Evolutionary conservation across 2,113 vertebrate genomes (phyloP), one percentile per base, ranked within the genome.

Genomic region (Ancistrus triradiatus): DNA sequence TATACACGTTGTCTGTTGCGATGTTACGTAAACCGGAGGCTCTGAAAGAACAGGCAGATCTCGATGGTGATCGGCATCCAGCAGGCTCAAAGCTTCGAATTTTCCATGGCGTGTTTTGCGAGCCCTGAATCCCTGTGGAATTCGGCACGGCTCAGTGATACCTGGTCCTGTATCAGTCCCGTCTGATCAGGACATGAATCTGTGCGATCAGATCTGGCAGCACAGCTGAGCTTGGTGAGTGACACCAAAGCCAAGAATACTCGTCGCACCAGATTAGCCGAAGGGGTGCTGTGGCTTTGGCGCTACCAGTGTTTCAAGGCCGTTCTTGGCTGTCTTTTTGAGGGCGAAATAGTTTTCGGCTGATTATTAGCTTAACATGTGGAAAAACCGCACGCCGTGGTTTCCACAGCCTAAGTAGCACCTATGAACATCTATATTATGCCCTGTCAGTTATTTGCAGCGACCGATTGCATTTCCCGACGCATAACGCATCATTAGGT

Each of bases 341-440:
- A 51, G 63, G 38, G 66, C 21, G 33, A 52, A 65, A 58, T 25
- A 61, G 43, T 51, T 44, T 57, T n/a, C 35, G 18, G 33, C 66
- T 63, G 49, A 69, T 69, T 75, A 75, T 73, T 73, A 68, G 44
- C 59, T 38, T 4, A 14, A 15, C 42, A 47, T n/a, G n/a, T n/a
- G n/a, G n/a, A n/a, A n/a, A n/a, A n/a, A n/a, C n/a, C n/a, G n/a
- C n/a, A n/a, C n/a, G n/a, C n/a, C n/a, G n/a, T n/a, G n/a, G n/a
- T n/a, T n/a, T n/a, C n/a, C n/a, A n/a, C n/a, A n/a, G n/a, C n/a
- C n/a, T n/a, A n/a, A n/a, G n/a, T n/a, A n/a, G 47, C 21, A 40
- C 24, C 21, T 17, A 5, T 46, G 64, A 64, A 73, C 18, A 24
- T 58, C 14, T 60, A 27, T 52, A 66, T 68, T 33, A 48, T 60